A percentile compares a stretch with the other conserved stretches of the same genome.
Conservation (phyloP, 2,888 invertebrate species). For the Napeogenes sylphis region DNA sequence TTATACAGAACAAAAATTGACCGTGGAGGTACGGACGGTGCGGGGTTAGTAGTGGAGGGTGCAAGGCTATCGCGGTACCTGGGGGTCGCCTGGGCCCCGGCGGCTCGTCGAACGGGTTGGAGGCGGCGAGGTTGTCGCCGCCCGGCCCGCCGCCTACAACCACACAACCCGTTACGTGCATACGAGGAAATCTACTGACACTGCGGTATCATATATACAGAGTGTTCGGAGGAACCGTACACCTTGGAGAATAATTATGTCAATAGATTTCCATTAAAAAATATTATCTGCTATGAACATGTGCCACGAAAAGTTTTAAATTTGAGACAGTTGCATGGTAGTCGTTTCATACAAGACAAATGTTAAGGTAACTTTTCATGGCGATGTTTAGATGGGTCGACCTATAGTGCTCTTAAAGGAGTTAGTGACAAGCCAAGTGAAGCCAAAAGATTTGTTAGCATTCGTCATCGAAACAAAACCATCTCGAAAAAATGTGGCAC, state of each 20-base stretch:
- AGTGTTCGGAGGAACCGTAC: neutral
- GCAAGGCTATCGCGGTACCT: conserved; percentile 64
- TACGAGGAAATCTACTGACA: conserved; percentile 26
- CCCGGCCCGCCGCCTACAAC: conserved; percentile 75
- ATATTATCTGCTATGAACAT: conserved; percentile 23
- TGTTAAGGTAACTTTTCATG: conserved; percentile 16
- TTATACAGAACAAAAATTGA: too few species aligned
- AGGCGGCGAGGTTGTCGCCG: conserved; percentile 88
- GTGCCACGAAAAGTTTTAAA: conserved; percentile 24
- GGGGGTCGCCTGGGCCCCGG: conserved; percentile 76
- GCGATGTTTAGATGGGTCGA: conserved; percentile 21
- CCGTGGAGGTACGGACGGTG: too few species aligned
- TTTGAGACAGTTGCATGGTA: too few species aligned
- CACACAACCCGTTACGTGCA: conserved; percentile 39
- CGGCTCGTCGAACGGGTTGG: conserved; percentile 91
- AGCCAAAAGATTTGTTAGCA: conserved; percentile 55
- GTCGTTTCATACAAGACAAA: neutral
- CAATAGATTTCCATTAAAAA: conserved; percentile 26
- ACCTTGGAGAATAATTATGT: conserved; percentile 1
- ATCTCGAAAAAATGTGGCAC: neutral
- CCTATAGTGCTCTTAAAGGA: conserved; percentile 26
- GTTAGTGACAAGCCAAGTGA: conserved; percentile 58
- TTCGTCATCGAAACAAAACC: conserved; percentile 32
- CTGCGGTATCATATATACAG: neutral
- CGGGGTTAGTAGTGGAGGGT: conserved; percentile 28